Evolutionary conservation across 2,113 vertebrate genomes (phyloP), one percentile per base, ranked within the genome.

Genomic region (Oncorhynchus keta): DNA sequence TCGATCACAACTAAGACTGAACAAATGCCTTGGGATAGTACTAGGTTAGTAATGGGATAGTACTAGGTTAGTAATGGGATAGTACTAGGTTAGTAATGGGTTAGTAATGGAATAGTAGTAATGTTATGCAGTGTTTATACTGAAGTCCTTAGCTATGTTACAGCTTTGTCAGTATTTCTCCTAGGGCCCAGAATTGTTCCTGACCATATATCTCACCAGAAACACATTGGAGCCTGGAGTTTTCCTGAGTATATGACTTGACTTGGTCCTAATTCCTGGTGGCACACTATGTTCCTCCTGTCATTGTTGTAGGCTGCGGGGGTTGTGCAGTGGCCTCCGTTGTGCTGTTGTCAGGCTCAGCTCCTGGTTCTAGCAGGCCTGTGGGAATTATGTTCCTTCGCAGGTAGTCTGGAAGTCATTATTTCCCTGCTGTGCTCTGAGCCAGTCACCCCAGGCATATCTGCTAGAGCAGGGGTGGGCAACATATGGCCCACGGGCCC

Each of bases 331-430:
- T 39, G 35, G 6, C 35, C 35, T 39, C 35, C 7, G 35, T 2
- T 39, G 35, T 39, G 35, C 7, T n/a, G 39, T 30, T 35, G 32
- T 35, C 28, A 74, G 51, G 79, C 77, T 76, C 20, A 13, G 20
- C 28, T 39, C 62, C 32, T 28, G 18, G 7, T 51, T 72, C 14
- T 62, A 28, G 30, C 48, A 57, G 45, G 26, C 22, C 24, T 26
- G 9, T 12, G 66, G 16, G 89, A 86, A 90, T 92, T 83, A 82
- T 81, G 79, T 87, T 85, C 73, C 64, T 55, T 22, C 55, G 14
- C 8, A 18, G 20, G 14, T 8, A 28, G 72, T 30, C 32, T 35
- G 45, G 74, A 66, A 70, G 24, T 62, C 26, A 72, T 67, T 22
- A 61, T 73, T 68, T 76, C 64, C 73, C 69, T 70, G 35, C 68